Evolutionary conservation across 2,113 vertebrate species (phyloP).

Genomic region (Anas platyrhynchos): DNA sequence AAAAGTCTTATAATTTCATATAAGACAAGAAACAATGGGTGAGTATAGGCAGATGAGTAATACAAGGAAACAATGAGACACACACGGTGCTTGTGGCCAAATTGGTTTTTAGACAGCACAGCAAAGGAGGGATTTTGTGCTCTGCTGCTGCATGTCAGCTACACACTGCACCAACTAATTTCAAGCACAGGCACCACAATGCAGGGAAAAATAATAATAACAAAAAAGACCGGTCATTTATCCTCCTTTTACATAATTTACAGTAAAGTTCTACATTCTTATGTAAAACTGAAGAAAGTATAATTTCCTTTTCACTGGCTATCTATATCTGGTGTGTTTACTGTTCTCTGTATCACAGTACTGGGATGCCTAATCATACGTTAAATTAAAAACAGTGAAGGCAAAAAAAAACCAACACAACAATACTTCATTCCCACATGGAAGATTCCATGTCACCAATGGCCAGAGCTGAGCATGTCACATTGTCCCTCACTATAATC

Average conservation of each 20-base stretch:
- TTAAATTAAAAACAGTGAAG: constrained; percentile 8
- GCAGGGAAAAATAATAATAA: not conserved
- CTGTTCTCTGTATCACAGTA: not conserved
- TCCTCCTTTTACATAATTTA: not conserved
- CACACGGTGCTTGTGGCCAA: constrained; percentile 40
- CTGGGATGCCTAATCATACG: not conserved
- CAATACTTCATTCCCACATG: not conserved
- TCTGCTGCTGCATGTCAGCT: constrained; percentile 15
- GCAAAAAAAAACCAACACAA: not conserved
- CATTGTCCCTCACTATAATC: not conserved
- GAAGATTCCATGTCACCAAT: not conserved
- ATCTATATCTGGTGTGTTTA: not conserved
- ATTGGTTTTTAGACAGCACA: constrained; percentile 39
- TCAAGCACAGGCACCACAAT: constrained; percentile 8
- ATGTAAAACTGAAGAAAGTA: not conserved
- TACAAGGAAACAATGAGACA: constrained; percentile 64
- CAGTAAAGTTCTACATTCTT: not conserved
- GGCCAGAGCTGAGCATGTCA: not conserved
- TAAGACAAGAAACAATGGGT: constrained; percentile 60
- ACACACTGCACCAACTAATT: not conserved
- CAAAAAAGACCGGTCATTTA: not conserved
- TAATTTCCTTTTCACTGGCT: not conserved
- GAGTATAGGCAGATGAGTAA: constrained; percentile 62
- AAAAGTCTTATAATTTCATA: constrained; percentile 41
- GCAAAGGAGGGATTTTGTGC: constrained; percentile 56